phyloP scores from a whole-genome alignment of 2,888 invertebrate species.

The Miltochrista miniata region DNA sequence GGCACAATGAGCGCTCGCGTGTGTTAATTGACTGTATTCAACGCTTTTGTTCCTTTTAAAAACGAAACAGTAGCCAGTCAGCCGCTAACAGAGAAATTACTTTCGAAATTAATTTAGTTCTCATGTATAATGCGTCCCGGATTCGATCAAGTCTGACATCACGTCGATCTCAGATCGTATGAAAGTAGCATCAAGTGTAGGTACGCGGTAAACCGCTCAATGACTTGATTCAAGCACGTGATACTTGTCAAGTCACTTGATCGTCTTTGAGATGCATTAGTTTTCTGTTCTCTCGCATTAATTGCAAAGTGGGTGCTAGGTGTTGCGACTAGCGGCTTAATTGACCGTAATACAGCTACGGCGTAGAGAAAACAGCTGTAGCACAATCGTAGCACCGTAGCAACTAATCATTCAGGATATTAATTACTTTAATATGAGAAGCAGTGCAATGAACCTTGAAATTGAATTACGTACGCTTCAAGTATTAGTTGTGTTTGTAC shows the following conservation, averaged over 20 bases:
- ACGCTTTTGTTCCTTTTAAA: background rate
- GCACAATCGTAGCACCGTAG: constrained; percentile 19
- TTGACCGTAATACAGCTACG: constrained; percentile 35
- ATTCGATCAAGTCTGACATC: too few relatives aligned
- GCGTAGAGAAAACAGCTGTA: constrained; percentile 17
- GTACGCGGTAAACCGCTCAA: too few relatives aligned
- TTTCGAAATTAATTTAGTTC: constrained; percentile 49
- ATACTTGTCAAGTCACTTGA: too few relatives aligned
- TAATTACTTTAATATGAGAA: constrained; percentile 31
- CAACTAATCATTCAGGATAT: constrained; percentile 31
- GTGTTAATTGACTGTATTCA: background rate
- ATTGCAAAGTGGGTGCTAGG: constrained; percentile 50
- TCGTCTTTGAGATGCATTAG: too few relatives aligned
- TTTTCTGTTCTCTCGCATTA: constrained; percentile 42
- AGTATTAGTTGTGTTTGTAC: background rate
- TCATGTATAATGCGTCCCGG: too few relatives aligned
- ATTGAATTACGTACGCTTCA: constrained; percentile 16
- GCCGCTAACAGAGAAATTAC: constrained; percentile 47
- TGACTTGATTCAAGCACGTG: too few relatives aligned
- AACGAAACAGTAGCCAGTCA: constrained; percentile 25
- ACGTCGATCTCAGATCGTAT: too few relatives aligned
- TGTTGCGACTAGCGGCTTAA: constrained; percentile 44
- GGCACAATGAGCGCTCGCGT: background rate
- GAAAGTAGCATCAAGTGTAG: too few relatives aligned
- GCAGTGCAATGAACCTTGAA: constrained; percentile 20